Base-by-base conservation (phyloP, 1,140 invertebrate genomes). In the Aphaenogaster ashmeadi region DNA sequence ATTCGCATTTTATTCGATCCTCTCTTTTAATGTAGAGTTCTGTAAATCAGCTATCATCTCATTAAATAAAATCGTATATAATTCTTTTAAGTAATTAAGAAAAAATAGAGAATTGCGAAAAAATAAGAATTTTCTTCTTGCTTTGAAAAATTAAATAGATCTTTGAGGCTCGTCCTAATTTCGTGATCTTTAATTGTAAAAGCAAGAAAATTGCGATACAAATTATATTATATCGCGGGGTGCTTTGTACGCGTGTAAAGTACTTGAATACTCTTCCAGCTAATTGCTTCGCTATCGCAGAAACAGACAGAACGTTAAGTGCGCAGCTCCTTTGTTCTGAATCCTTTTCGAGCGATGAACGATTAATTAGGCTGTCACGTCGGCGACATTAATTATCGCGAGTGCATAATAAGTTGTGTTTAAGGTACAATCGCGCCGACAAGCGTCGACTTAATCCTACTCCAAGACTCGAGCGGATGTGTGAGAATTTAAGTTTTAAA, bases 281-380 rank as follows among this genome's bases (percentile, higher is more conserved):
- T 54, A 81, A 71, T 44, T 81, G 47, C 64, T 69, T 60, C 44
- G 66, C 36, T 80, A 67, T 80, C 60, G 54, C 8, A n/a, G 69
- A 47, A 75, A 84, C 54, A 83, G 69, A 83, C 36, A 74, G 38
- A 47, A 71, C 36, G 66, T 33, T 84, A 83, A 83, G 56, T 84
- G 80, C 69, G 36, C 38, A 54, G 2, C 13, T 50, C 54, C 80
- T 84, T 84, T 84, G 80, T 84, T 62, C 54, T n/a, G 8, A 60
- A 54, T 86, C 74, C 74, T 86, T 84, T 75, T n/a, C 58, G 74
- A 44, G 52, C 56, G 75, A 86, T 86, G 36, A 54, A 86, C 75
- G 36, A 86, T 86, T 86, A 86, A 86, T 86, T 86, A 79, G 44
- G 8, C 47, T 79, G 74, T 86, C 60, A 79, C 21, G 60, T 66